Percentiles rank a stretch among this genome's conserved stretches.
These are phyloP conservation scores for Caprella mutica DNA, from an alignment of 2,888 invertebrate species.

Conservation along the genomic window DNA sequence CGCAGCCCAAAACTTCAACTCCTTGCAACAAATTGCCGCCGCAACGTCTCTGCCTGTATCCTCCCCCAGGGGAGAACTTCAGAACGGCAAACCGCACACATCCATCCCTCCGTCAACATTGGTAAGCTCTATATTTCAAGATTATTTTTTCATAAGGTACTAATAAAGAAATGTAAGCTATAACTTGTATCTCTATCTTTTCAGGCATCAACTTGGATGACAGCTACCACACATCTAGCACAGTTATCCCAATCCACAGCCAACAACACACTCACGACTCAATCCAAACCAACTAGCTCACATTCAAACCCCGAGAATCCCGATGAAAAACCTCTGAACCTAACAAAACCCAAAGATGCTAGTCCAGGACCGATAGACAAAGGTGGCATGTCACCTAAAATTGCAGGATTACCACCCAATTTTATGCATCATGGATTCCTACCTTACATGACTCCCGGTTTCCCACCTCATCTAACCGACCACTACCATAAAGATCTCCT, in stretches of 20 bases:
- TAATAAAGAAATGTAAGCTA: too few species aligned
- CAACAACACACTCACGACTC: neutral
- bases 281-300: slow-evolving; percentile 1
- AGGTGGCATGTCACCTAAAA: slow-evolving; percentile 18
- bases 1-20: too few species aligned
- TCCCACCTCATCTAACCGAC: slow-evolving; percentile 16
- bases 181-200: too few species aligned
- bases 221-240: slow-evolving; percentile 58
- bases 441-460: slow-evolving; percentile 29
- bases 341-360: slow-evolving; percentile 33
- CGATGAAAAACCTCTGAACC: slow-evolving; percentile 33
- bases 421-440: slow-evolving; percentile 30
- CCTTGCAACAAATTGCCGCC: too few species aligned
- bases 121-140: neutral
- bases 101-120: neutral
- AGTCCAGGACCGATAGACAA: slow-evolving; percentile 25
- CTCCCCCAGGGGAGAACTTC: neutral
- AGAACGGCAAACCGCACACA: neutral
- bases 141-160: neutral
- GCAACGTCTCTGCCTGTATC: neutral
- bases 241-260: slow-evolving; percentile 47
- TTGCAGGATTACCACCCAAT: slow-evolving; percentile 21
- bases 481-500: slow-evolving; percentile 30
- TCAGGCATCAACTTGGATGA: slow-evolving; percentile 50
- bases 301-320: slow-evolving; percentile 23